Percentiles rank a stretch among this genome's conserved stretches.
These are phyloP conservation scores for Dendroctonus valens DNA, from an alignment of 1,140 invertebrate genomes.

Conservation along the genomic window DNA sequence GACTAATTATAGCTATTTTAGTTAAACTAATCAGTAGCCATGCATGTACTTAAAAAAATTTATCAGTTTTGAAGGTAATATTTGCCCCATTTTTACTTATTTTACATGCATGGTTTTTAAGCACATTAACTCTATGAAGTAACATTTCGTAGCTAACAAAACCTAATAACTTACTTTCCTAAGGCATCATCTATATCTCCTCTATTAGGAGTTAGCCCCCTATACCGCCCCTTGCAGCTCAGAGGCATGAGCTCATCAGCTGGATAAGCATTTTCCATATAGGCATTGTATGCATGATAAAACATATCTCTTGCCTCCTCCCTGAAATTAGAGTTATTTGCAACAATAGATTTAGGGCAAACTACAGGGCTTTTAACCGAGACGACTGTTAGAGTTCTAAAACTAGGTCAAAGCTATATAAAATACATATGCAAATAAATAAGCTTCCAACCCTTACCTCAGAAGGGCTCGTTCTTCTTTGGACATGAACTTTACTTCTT, in stretches of 20 bases:
- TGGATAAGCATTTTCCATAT: slow-evolving; percentile 97
- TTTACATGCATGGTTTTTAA: no score
- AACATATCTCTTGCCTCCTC: slow-evolving; percentile 92
- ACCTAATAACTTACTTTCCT: slow-evolving; percentile 82
- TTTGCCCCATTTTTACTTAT: no score
- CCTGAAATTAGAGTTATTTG: slow-evolving; percentile 51
- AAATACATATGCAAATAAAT: background rate
- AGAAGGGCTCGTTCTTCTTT: slow-evolving; percentile 34
- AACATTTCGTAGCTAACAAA: no score
- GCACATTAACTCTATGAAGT: no score
- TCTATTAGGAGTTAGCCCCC: slow-evolving; percentile 80
- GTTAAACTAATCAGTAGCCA: no score
- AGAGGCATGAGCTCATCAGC: slow-evolving; percentile 98
- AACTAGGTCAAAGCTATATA: background rate
- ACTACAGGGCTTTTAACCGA: background rate
- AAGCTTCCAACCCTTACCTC: slow-evolving; percentile 28
- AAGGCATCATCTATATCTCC: slow-evolving; percentile 95
- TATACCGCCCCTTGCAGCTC: slow-evolving; percentile 87
- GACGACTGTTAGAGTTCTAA: slow-evolving; percentile 1
- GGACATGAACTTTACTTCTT: slow-evolving; percentile 34
- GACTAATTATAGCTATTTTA: no score
- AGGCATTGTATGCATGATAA: slow-evolving; percentile 94
- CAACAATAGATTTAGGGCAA: background rate
- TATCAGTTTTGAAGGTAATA: no score
- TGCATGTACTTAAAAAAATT: no score